Percentiles rank a stretch among this genome's conserved stretches.
phyloP scores from a whole-genome alignment of 2,113 vertebrate species.

The Coptodon rendalli region DNA sequence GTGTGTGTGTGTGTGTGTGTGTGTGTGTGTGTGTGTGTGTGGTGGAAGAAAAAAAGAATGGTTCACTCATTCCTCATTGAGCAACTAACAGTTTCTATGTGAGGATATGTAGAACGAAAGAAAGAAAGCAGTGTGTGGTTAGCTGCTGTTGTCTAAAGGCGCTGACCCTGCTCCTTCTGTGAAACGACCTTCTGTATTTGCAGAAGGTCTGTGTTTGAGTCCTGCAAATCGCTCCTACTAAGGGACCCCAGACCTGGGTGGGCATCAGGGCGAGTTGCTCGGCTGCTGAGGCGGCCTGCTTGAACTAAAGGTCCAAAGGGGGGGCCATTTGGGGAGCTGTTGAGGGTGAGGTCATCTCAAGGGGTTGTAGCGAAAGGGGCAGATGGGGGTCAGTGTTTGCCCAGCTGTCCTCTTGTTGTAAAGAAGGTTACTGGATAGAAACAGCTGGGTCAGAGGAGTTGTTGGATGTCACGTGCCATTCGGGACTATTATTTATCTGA shows the following conservation, averaged over 20 bases:
- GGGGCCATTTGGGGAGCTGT: background rate
- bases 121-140: background rate
- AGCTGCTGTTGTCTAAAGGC: background rate
- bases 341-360: conserved; percentile 30
- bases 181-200: conserved; percentile 37
- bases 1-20: rapidly evolving
- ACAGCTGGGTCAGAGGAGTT: background rate
- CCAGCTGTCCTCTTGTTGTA: conserved; percentile 53
- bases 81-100: background rate
- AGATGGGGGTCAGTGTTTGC: conserved; percentile 57
- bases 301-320: conserved; percentile 19
- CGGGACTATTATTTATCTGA: background rate
- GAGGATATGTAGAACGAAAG: background rate
- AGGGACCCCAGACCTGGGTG: conserved; percentile 44
- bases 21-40: rapidly evolving
- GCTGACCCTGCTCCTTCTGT: conserved; percentile 22
- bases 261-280: conserved; percentile 41
- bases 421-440: background rate
- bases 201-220: background rate
- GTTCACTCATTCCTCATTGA: background rate
- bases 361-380: conserved; percentile 23
- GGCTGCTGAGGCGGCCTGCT: conserved; percentile 24
- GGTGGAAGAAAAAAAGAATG: background rate
- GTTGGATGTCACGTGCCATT: background rate
- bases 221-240: background rate